phyloP scores from a whole-genome alignment of 64 coral and sea anemone species.

The Astreopora myriophthalma region DNA sequence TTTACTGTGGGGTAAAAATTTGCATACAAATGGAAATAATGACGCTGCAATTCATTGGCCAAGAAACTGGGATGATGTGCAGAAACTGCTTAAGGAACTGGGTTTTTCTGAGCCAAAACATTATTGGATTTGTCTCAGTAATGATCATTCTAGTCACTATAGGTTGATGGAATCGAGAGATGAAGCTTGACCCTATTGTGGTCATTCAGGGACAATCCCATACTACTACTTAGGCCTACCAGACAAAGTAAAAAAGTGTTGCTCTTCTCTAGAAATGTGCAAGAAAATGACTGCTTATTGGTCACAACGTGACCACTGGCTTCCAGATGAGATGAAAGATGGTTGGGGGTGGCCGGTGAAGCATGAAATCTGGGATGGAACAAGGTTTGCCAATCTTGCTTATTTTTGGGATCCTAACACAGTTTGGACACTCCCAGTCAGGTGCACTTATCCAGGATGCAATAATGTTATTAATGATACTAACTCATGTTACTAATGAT shows the following conservation, averaged over 20 bases:
- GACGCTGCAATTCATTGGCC: slow-evolving; percentile 41
- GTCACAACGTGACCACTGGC: not conserved
- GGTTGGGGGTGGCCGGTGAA: slow-evolving; percentile 61
- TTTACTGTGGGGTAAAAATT: slow-evolving; percentile 58
- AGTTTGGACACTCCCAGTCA: slow-evolving; percentile 69
- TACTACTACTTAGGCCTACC: slow-evolving; percentile 4
- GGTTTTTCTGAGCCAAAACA: not conserved
- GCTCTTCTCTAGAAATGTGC: slow-evolving; percentile 42
- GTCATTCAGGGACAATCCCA: slow-evolving; percentile 42
- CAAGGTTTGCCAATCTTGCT: slow-evolving; percentile 68
- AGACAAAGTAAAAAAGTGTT: slow-evolving; percentile 26
- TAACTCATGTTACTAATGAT: no score
- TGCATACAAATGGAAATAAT: slow-evolving; percentile 59
- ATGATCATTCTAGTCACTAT: slow-evolving; percentile 34
- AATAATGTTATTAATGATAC: slow-evolving; percentile 38
- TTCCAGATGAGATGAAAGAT: no score
- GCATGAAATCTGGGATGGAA: slow-evolving; percentile 51
- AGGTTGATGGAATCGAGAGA: not conserved
- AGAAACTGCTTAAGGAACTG: not conserved
- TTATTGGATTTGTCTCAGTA: slow-evolving; percentile 30
- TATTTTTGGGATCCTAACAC: slow-evolving; percentile 83
- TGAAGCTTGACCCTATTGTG: slow-evolving; percentile 12
- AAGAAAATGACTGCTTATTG: slow-evolving; percentile 81
- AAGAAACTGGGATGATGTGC: slow-evolving; percentile 48
- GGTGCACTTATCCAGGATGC: slow-evolving; percentile 51